phyloP scores from a whole-genome alignment of 2,888 invertebrate species.

The Agriopis leucophaearia region DNA sequence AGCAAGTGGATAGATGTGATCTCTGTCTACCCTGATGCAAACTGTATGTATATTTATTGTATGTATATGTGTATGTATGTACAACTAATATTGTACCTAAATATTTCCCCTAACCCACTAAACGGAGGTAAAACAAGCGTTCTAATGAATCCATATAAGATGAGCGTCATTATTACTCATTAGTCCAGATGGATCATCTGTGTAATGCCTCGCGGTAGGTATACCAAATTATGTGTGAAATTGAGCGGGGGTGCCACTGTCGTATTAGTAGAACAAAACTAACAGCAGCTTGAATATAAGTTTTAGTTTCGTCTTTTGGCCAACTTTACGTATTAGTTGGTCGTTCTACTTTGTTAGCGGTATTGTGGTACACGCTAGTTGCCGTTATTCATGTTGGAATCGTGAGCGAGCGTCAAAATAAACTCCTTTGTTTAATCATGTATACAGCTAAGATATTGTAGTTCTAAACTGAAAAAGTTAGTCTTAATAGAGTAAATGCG shows the following conservation, averaged over 20 bases:
- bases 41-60: too few relatives aligned
- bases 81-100: not conserved
- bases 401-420: not conserved
- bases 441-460: not conserved
- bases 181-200: slow-evolving; percentile 34
- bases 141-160: slow-evolving; percentile 32
- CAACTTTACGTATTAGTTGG: not conserved
- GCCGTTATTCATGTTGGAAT: not conserved
- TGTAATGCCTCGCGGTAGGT: slow-evolving; percentile 16
- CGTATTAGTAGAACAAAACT: not conserved
- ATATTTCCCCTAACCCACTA: not conserved
- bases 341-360: slow-evolving; percentile 1
- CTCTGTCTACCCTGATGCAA: too few relatives aligned
- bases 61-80: too few relatives aligned
- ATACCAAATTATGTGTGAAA: not conserved
- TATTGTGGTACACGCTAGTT: not conserved
- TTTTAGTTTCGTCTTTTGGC: not conserved
- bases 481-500: not conserved
- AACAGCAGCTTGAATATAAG: not conserved
- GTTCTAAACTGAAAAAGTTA: not conserved
- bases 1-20: too few relatives aligned
- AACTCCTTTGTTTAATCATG: not conserved
- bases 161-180: slow-evolving; percentile 37
- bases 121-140: slow-evolving; percentile 20
- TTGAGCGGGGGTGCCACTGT: not conserved